Conservation (phyloP, 2,113 vertebrate genomes). For the Brienomyrus longianalis region DNA sequence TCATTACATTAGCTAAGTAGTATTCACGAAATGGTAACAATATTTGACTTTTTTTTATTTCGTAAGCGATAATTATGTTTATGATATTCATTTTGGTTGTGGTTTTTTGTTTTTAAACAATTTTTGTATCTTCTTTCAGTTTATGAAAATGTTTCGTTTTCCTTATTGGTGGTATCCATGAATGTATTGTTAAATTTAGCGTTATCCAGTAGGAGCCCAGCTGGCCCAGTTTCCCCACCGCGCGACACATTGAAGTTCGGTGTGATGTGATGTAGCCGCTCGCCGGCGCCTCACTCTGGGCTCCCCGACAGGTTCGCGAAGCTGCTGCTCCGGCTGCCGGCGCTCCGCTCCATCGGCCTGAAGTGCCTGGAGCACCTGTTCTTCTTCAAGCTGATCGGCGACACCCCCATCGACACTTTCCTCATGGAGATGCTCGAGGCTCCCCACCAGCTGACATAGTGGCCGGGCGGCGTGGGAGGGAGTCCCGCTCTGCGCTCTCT, state of each 20-base stretch:
- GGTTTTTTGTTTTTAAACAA: neutral
- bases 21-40: neutral
- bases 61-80: neutral
- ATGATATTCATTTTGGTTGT: neutral
- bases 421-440: slow-evolving; percentile 94
- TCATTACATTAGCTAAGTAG: neutral
- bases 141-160: neutral
- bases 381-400: slow-evolving; percentile 90
- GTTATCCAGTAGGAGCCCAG: neutral
- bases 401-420: slow-evolving; percentile 90
- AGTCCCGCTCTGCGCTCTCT: neutral
- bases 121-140: neutral
- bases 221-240: neutral
- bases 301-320: slow-evolving; percentile 75
- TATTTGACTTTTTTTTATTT: neutral
- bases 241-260: neutral
- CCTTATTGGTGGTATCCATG: neutral
- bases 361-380: slow-evolving; percentile 91
- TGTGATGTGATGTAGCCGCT: neutral
- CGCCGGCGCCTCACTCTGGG: neutral
- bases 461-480: slow-evolving; percentile 1
- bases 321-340: slow-evolving; percentile 81
- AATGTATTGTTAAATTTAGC: neutral
- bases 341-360: slow-evolving; percentile 79
- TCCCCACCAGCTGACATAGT: slow-evolving; percentile 81